phyloP scores from a whole-genome alignment of 1,140 invertebrate species.

The Drosophila ambigua region DNA sequence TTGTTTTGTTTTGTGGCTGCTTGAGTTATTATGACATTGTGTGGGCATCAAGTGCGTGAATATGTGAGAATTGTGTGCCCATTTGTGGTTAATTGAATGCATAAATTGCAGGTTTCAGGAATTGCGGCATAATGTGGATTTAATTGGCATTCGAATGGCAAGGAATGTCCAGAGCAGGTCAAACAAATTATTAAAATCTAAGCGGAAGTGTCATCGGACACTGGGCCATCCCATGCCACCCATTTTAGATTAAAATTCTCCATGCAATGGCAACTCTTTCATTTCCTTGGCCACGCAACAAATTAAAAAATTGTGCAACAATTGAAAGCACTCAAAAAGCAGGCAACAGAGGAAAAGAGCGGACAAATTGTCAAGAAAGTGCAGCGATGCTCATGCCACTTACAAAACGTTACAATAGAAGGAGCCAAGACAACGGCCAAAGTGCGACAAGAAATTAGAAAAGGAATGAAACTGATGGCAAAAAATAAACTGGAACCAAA shows the following conservation, averaged over 20 bases:
- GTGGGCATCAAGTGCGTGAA: slow-evolving; percentile 41
- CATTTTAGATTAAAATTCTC: slow-evolving; percentile 69
- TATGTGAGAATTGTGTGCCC: slow-evolving; percentile 69
- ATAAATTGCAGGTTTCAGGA: slow-evolving; percentile 52
- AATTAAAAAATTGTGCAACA: slow-evolving; percentile 82
- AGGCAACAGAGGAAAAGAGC: slow-evolving; percentile 27
- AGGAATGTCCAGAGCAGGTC: slow-evolving; percentile 8
- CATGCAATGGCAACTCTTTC: slow-evolving; percentile 31
- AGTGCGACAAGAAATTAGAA: slow-evolving; percentile 63
- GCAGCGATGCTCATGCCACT: slow-evolving; percentile 53
- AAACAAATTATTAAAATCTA: slow-evolving; percentile 15
- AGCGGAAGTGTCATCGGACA: background rate
- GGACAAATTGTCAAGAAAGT: slow-evolving; percentile 72
- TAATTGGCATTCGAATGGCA: slow-evolving; percentile 44
- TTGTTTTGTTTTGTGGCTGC: slow-evolving; percentile 45
- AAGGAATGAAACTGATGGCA: slow-evolving; percentile 18
- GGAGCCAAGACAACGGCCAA: slow-evolving; percentile 38
- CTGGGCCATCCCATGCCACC: background rate
- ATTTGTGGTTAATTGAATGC: slow-evolving; percentile 74
- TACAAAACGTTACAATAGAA: slow-evolving; percentile 34
- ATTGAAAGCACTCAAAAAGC: slow-evolving; percentile 70
- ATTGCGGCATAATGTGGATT: slow-evolving; percentile 49
- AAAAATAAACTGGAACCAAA: slow-evolving; percentile 46
- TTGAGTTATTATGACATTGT: slow-evolving; percentile 68
- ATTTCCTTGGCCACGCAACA: slow-evolving; percentile 62